Evolutionary conservation across 2,797 vertebrate species (phyloP), one percentile per base, ranked within the genome.

Genomic region (Microctenopoma stevenorrisi): DNA sequence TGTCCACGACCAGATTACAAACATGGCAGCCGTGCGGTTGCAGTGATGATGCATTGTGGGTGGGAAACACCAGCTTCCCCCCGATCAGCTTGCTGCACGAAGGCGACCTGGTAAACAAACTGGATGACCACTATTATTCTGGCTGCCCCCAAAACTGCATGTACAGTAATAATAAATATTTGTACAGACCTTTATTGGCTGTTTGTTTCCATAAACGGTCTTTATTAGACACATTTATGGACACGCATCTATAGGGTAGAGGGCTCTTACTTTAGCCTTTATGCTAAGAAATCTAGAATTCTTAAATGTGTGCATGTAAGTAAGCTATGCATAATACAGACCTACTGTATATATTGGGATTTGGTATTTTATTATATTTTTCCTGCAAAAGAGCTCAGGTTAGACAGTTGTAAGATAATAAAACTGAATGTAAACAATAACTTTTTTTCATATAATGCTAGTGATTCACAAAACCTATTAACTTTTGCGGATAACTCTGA

Each of bases 31-130:
- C 59, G 8, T 40, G 52, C 16, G 67, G 59, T 22, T 64, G 79
- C 67, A 28, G 68, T 46, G 56, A 26, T 74, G 89, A 77, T 91
- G 92, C 88, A 89, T 89, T 90, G 77, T 92, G 91, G 91, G 90
- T 64, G 68, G 66, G 68, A 81, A 73, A 83, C 64, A 62, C 15
- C 25, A 71, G 58, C 8, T 68, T 38, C 56, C 56, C 56, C 26
- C 11, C 46, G 42, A 13, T 53, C 47, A 8, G 52, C 59, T 63
- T 68, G 50, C 67, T 71, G 64, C 48, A 60, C 30, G 33, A 59
- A 11, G 8, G 13, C 11, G 38, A 49, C 35, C 56, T 55, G 14
- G 46, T 48, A 64, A 43, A 64, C 48, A 64, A 13, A 4, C 30
- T 37, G 6, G 10, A 8, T 6, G 14, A 35, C 14, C 13, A 15